A percentile compares a stretch with the other conserved stretches of the same genome.
phyloP scores from a whole-genome alignment of 1,140 invertebrate genomes.

The Chrysomallon squamiferum region DNA sequence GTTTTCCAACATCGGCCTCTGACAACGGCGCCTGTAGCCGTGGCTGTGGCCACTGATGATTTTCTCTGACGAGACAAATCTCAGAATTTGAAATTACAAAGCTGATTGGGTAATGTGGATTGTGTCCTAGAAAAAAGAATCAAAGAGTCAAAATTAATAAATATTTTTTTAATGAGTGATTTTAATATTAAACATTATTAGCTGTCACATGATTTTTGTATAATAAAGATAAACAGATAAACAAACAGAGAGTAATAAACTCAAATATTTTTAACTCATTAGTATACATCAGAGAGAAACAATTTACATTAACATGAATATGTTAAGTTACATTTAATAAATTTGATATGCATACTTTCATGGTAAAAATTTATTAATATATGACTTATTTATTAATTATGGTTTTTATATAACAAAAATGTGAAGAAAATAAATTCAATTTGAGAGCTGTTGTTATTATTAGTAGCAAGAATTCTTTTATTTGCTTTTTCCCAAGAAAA shows the following conservation, averaged over 20 bases:
- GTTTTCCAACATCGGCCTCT: slow-evolving; percentile 39
- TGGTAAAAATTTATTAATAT: neutral
- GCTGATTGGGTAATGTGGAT: slow-evolving; percentile 24
- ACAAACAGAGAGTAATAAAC: neutral
- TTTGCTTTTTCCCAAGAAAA: too few relatives aligned
- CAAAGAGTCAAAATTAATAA: neutral
- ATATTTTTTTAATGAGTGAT: neutral
- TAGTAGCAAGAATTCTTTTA: too few relatives aligned
- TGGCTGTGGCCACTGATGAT: slow-evolving; percentile 59
- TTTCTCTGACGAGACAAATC: slow-evolving; percentile 44
- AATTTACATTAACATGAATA: neutral
- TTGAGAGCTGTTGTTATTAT: too few relatives aligned
- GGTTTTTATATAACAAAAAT: neutral
- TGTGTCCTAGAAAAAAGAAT: slow-evolving; percentile 27
- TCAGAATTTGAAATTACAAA: slow-evolving; percentile 38
- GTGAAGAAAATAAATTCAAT: neutral
- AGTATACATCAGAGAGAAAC: neutral
- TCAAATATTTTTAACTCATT: too few relatives aligned
- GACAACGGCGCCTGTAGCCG: slow-evolving; percentile 46
- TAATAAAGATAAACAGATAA: neutral
- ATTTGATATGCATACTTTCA: neutral
- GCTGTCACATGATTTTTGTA: neutral
- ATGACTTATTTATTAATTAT: neutral
- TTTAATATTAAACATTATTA: neutral
- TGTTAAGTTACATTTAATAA: neutral